Percentiles rank a stretch among this genome's conserved stretches.
Evolutionary conservation across 2,888 invertebrate species (phyloP).

Genomic region (Labia minor): DNA sequence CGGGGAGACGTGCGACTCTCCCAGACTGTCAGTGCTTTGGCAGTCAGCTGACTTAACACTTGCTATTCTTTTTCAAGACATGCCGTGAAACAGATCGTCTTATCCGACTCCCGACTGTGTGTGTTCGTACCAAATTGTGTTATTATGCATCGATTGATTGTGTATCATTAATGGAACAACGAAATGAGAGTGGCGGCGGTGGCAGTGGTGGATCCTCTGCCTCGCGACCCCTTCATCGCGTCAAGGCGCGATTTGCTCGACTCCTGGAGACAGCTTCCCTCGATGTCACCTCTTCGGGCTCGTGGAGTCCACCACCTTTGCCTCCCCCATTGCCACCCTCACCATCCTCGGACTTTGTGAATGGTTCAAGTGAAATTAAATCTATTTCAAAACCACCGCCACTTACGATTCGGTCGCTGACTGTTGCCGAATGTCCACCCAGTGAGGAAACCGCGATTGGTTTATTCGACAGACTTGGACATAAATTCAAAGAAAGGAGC

Average conservation of each 20-base stretch:
- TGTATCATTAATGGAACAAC: slow-evolving; percentile 14
- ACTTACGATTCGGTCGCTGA: slow-evolving; percentile 16
- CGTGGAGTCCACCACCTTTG: not conserved
- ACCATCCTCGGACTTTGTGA: not conserved
- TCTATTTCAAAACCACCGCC: slow-evolving; percentile 13
- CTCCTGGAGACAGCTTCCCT: not conserved
- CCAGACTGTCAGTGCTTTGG: not conserved
- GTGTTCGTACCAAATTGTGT: not conserved
- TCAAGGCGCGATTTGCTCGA: not conserved
- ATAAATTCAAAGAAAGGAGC: slow-evolving; percentile 43
- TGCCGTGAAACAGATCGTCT: no score
- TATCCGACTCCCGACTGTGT: not conserved
- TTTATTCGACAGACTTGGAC: slow-evolving; percentile 41
- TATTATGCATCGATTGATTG: not conserved
- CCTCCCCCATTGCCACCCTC: not conserved
- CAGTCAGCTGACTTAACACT: slow-evolving; percentile 6
- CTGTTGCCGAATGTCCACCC: slow-evolving; percentile 18
- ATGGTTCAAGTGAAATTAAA: not conserved
- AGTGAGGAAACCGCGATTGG: slow-evolving; percentile 17
- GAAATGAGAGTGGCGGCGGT: slow-evolving; percentile 18
- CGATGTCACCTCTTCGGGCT: not conserved
- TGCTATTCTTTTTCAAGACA: not conserved
- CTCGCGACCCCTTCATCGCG: slow-evolving; percentile 8
- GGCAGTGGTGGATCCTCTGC: not conserved
- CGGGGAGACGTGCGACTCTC: not conserved